These are phyloP conservation scores for Platysteira castanea DNA, from an alignment of 2,113 vertebrate genomes.

Conservation along the genomic window DNA sequence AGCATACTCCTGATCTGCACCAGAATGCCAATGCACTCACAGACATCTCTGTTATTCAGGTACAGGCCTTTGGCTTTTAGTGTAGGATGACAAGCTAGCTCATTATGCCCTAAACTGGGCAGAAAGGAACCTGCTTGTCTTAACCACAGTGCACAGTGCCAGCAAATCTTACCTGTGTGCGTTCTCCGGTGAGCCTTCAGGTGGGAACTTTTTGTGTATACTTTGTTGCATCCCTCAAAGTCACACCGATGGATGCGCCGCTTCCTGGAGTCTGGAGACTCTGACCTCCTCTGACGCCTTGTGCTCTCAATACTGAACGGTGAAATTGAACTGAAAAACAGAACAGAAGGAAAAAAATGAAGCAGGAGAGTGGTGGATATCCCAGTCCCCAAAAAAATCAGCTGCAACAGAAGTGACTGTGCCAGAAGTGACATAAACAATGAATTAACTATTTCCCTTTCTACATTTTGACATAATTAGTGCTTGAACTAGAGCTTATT, in stretches of 20 bases:
- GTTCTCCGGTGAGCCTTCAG: constrained; percentile 98
- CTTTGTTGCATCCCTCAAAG: constrained; percentile 99
- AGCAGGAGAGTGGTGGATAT: background rate
- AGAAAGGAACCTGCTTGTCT: background rate
- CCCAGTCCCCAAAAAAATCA: background rate
- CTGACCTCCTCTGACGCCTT: constrained; percentile 91
- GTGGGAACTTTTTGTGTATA: constrained; percentile 99
- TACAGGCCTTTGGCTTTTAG: background rate
- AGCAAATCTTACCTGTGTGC: constrained; percentile 84
- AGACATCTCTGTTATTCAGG: background rate
- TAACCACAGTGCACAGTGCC: background rate
- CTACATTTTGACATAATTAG: background rate
- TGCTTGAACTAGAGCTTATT: background rate
- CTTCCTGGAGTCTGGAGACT: constrained; percentile 97
- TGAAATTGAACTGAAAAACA: constrained; percentile 88
- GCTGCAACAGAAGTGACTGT: background rate
- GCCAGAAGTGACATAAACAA: background rate
- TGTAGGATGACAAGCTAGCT: background rate
- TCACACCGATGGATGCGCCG: constrained; percentile 98
- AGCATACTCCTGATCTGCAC: background rate
- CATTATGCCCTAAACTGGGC: background rate
- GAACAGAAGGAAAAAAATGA: background rate
- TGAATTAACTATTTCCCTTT: background rate
- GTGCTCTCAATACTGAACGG: constrained; percentile 98
- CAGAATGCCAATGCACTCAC: background rate